Evolutionary conservation across 2,888 invertebrate genomes (phyloP).

Genomic region (Metellina segmentata): DNA sequence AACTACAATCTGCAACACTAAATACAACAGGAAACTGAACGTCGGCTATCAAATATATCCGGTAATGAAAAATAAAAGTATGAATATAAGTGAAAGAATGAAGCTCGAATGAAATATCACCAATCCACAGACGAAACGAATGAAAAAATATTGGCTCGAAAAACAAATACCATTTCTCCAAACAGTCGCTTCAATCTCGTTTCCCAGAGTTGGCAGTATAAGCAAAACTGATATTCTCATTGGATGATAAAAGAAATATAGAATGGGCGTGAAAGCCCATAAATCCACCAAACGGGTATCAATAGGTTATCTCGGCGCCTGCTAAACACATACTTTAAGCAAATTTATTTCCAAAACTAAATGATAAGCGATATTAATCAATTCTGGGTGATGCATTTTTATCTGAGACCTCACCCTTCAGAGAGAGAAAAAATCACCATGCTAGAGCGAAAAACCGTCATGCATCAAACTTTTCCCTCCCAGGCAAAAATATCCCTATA

Average conservation of each 20-base stretch:
- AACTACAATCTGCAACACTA: too few relatives aligned
- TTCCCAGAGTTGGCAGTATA: not conserved
- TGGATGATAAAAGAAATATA: not conserved
- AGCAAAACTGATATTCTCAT: not conserved
- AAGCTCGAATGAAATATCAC: too few relatives aligned
- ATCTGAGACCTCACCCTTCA: conserved; percentile 30
- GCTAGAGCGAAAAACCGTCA: conserved; percentile 17
- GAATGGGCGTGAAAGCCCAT: not conserved
- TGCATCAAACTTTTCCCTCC: conserved; percentile 50
- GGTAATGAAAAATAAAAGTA: too few relatives aligned
- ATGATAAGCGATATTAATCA: conserved; percentile 52
- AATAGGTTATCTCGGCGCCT: conserved; percentile 2
- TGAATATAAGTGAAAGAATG: too few relatives aligned
- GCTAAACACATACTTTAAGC: conserved; percentile 20
- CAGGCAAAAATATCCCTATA: conserved; percentile 29
- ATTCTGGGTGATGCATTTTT: conserved; percentile 36
- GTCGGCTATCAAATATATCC: too few relatives aligned
- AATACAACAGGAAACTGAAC: too few relatives aligned
- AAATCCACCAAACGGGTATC: conserved; percentile 5
- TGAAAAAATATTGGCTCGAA: too few relatives aligned
- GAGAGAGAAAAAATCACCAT: conserved; percentile 27
- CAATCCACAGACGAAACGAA: too few relatives aligned
- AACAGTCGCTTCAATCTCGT: not conserved
- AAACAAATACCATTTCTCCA: not conserved
- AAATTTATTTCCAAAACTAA: conserved; percentile 17